These are phyloP conservation scores for Oscheius sp. DNA, from an alignment of 1,140 invertebrate genomes.

Conservation along the genomic window DNA sequence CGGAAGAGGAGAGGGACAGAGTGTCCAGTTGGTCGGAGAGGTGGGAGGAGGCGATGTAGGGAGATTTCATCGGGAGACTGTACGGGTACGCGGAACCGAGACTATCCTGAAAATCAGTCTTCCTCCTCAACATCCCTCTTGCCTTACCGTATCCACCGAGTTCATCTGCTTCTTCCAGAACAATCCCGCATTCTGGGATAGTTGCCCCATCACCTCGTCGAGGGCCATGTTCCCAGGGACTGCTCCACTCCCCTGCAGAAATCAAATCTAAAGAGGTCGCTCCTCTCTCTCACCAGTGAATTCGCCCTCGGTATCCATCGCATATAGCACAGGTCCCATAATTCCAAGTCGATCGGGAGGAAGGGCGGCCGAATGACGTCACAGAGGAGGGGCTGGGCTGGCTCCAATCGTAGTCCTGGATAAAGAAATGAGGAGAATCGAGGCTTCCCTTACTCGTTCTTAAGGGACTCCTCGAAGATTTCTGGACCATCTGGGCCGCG, in stretches of 20 bases:
- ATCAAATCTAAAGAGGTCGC: not conserved
- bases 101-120: not conserved
- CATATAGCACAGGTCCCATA: slow-evolving; percentile 28
- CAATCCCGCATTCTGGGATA: not conserved
- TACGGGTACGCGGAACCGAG: not conserved
- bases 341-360: slow-evolving; percentile 6
- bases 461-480: not conserved
- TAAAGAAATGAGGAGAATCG: too few relatives aligned
- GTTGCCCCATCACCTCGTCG: slow-evolving; percentile 13
- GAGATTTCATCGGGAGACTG: not conserved
- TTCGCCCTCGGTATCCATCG: slow-evolving; percentile 27
- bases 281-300: not conserved
- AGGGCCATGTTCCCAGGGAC: not conserved
- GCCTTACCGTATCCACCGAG: not conserved
- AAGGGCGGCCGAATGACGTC: slow-evolving; percentile 25
- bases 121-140: not conserved
- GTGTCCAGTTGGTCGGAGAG: not conserved
- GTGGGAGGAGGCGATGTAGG: not conserved
- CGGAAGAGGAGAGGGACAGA: not conserved
- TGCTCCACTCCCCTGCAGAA: not conserved
- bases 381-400: not conserved
- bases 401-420: not conserved
- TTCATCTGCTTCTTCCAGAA: not conserved
- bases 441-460: not conserved
- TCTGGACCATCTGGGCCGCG: slow-evolving; percentile 5